Conservation (phyloP, 2,888 invertebrate genomes). For the Sthenelais limicola region DNA sequence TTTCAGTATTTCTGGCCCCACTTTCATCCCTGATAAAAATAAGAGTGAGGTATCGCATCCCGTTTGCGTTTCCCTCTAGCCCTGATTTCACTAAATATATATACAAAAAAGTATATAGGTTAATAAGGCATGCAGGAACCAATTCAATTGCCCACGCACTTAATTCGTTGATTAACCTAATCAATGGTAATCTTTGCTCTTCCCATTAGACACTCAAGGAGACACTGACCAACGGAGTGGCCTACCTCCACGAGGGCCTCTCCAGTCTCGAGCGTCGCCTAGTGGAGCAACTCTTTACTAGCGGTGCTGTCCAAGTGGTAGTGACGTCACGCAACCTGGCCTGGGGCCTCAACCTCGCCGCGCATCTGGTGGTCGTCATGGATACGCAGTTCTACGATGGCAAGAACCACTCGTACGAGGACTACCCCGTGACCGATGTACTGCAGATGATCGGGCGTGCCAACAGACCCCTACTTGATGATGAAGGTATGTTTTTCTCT, state of each 20-base stretch:
- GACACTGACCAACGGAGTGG: constrained; percentile 94
- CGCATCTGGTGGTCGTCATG: constrained; percentile 96
- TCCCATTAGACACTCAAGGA: constrained; percentile 85
- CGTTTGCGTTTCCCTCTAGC: no score
- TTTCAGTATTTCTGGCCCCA: no score
- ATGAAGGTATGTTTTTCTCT: constrained; percentile 85
- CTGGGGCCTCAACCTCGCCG: constrained; percentile 90
- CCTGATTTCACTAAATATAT: no score
- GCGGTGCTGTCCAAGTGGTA: constrained; percentile 90
- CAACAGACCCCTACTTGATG: constrained; percentile 91
- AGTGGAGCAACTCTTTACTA: constrained; percentile 93
- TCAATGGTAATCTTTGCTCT: neutral
- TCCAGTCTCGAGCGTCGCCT: constrained; percentile 86
- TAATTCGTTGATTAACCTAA: no score
- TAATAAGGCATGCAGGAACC: no score
- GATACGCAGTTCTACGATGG: constrained; percentile 95
- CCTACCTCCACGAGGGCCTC: constrained; percentile 96
- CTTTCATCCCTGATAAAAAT: no score
- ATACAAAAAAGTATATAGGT: no score
- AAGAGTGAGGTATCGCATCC: no score
- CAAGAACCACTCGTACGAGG: constrained; percentile 86
- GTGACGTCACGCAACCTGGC: constrained; percentile 93
- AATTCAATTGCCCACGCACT: no score
- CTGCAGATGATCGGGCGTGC: constrained; percentile 98
- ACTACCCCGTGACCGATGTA: constrained; percentile 97